A percentile compares a stretch with the other conserved stretches of the same genome.
phyloP scores from a whole-genome alignment of 2,797 vertebrate genomes.

The Acrocephalus scirpaceus region DNA sequence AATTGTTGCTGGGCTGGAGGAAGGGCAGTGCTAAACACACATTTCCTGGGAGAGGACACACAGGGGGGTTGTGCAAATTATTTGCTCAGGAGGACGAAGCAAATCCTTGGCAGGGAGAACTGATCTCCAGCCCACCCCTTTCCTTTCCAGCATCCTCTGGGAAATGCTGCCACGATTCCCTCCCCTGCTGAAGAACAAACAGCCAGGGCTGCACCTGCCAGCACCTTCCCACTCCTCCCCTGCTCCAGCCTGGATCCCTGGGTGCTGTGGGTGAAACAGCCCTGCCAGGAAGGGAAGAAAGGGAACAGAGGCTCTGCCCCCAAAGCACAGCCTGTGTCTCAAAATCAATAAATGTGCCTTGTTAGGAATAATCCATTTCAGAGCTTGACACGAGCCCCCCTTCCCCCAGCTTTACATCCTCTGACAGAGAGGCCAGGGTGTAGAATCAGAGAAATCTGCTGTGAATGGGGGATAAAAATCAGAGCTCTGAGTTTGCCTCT shows the following conservation, averaged over 20 bases:
- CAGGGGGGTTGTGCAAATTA: background rate
- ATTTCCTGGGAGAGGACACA: background rate
- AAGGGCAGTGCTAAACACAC: background rate
- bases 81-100: background rate
- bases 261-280: background rate
- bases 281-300: background rate
- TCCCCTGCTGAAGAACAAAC: background rate
- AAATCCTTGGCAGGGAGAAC: background rate
- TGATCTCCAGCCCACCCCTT: background rate
- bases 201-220: background rate
- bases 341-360: background rate
- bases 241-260: background rate
- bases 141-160: background rate
- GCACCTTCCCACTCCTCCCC: background rate
- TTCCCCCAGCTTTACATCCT: background rate
- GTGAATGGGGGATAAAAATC: background rate
- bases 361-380: background rate
- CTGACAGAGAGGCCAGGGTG: accelerated
- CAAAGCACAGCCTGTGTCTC: background rate
- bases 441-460: background rate
- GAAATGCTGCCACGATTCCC: background rate
- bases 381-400: background rate
- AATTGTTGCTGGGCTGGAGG: background rate
- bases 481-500: background rate
- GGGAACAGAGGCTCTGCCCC: background rate